Percentiles rank a stretch among this genome's conserved stretches.
These are phyloP conservation scores for Belonocnema kinseyi DNA, from an alignment of 1,140 invertebrate genomes.

Conservation along the genomic window DNA sequence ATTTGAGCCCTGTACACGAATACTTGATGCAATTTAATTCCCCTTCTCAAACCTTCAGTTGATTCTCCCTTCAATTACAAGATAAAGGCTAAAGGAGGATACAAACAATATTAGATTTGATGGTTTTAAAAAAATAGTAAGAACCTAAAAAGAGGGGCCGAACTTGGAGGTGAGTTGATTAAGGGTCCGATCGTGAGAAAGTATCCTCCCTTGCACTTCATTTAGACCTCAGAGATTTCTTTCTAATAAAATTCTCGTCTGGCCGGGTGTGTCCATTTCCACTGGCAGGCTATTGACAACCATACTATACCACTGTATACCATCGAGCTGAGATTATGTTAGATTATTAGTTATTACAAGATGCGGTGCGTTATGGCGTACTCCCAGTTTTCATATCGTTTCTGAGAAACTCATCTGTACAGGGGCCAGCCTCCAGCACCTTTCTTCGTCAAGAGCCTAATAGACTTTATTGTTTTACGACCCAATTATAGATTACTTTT, in stretches of 20 bases:
- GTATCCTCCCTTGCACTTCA: conserved; percentile 4
- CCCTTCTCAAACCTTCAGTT: neutral
- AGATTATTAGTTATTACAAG: no score
- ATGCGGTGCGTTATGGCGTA: no score
- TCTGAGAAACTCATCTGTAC: no score
- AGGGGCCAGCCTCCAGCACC: neutral
- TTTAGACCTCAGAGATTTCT: conserved; percentile 2
- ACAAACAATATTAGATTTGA: conserved; percentile 17
- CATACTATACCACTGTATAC: no score
- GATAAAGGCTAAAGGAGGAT: neutral
- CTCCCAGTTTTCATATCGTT: no score
- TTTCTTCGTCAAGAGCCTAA: conserved; percentile 49
- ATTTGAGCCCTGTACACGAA: neutral
- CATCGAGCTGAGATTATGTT: no score
- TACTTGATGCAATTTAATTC: neutral
- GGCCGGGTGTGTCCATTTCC: no score
- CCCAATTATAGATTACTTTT: conserved; percentile 66
- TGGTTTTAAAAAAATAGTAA: neutral
- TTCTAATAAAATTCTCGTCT: neutral
- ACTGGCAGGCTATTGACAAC: no score
- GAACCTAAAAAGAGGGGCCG: neutral
- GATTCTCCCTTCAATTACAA: conserved; percentile 20
- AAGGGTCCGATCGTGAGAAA: conserved; percentile 14
- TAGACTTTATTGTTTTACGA: conserved; percentile 69
- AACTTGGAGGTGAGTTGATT: conserved; percentile 9